A percentile compares a stretch with the other conserved stretches of the same genome.
Conservation (phyloP, 1,140 invertebrate species). For the Platyura marginata region DNA sequence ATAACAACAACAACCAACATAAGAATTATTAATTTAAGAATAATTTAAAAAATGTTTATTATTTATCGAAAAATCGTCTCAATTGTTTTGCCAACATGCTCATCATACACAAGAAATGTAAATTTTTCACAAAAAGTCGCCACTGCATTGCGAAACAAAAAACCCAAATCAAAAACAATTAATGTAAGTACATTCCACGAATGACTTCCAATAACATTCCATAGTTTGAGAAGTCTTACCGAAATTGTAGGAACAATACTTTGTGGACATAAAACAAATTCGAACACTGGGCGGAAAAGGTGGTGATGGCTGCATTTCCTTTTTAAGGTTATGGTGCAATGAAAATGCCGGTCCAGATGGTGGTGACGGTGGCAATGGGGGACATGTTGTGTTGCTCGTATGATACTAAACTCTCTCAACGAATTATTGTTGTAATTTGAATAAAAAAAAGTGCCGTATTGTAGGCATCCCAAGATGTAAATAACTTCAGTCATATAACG, state of each 20-base stretch:
- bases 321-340: constrained; percentile 57
- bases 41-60: no score
- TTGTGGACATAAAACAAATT: constrained; percentile 46
- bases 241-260: constrained; percentile 36
- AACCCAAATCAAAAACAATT: constrained; percentile 14
- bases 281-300: constrained; percentile 64
- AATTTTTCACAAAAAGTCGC: neutral
- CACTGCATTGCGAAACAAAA: constrained; percentile 13
- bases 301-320: constrained; percentile 81
- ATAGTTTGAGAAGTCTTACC: neutral
- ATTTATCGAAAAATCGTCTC: no score
- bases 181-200: constrained; percentile 8
- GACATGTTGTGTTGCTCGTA: no score
- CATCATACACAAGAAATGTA: neutral
- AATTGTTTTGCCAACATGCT: no score
- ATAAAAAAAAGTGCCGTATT: no score
- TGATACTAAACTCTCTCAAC: no score
- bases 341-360: constrained; percentile 50
- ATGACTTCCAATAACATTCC: neutral
- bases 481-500: constrained; percentile 51
- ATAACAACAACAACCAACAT: no score
- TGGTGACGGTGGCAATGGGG: constrained; percentile 85
- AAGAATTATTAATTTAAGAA: no score
- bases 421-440: no score
- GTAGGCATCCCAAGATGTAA: constrained; percentile 43